These are phyloP conservation scores for Drosophila burlai DNA, from an alignment of 1,140 invertebrate species.

Conservation along the genomic window DNA sequence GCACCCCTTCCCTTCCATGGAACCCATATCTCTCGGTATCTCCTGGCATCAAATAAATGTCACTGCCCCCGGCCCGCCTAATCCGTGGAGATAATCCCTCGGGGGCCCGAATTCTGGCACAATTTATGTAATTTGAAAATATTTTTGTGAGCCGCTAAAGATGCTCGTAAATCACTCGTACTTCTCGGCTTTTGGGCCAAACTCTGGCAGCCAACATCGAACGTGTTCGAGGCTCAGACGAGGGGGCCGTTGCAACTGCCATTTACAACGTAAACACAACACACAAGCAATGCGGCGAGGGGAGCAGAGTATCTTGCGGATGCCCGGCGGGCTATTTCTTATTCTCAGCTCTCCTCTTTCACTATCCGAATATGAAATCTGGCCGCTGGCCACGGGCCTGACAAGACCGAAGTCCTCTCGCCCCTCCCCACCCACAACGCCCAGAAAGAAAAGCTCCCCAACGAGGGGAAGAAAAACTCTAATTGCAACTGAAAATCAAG, in stretches of 20 bases:
- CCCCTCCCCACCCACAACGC: neutral
- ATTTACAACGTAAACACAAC: conserved; percentile 78
- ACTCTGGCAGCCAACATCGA: conserved; percentile 63
- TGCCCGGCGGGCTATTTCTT: conserved; percentile 52
- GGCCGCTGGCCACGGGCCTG: conserved; percentile 56
- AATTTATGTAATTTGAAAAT: conserved; percentile 74
- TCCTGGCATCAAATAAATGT: conserved; percentile 45
- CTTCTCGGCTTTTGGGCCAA: conserved; percentile 30
- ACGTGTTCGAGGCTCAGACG: conserved; percentile 61
- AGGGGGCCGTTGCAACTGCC: conserved; percentile 48
- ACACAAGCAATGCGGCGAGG: conserved; percentile 53
- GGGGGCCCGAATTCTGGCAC: conserved; percentile 37
- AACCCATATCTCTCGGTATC: neutral
- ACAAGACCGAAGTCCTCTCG: conserved; percentile 24
- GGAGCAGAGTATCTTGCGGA: conserved; percentile 25
- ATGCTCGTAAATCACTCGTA: conserved; percentile 67
- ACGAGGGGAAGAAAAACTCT: conserved; percentile 8
- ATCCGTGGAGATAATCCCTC: conserved; percentile 43
- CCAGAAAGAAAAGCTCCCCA: conserved; percentile 1
- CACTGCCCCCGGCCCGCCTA: conserved; percentile 34
- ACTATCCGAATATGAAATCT: conserved; percentile 73
- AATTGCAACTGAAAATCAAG: conserved; percentile 33
- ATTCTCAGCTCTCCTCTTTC: conserved; percentile 54
- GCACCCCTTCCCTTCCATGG: neutral
- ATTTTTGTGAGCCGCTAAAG: conserved; percentile 57